These are phyloP conservation scores for Champsocephalus gunnari DNA, from an alignment of 2,797 vertebrate genomes.

Conservation along the genomic window DNA sequence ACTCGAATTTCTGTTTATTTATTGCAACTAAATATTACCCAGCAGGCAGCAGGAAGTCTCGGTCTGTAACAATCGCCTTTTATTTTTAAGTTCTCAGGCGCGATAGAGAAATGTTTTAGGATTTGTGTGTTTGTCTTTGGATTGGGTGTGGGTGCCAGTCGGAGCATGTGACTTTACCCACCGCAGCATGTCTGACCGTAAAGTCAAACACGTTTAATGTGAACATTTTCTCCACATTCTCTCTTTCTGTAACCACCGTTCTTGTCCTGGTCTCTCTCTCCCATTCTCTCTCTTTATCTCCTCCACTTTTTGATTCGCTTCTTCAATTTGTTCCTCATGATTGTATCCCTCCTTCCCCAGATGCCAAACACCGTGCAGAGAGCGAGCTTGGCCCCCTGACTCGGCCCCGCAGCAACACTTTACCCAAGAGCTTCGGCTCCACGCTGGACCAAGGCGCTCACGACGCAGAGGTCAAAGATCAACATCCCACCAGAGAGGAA, in stretches of 20 bases:
- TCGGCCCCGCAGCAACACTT: constrained; percentile 96
- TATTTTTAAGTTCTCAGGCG: neutral
- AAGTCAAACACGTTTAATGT: constrained; percentile 9
- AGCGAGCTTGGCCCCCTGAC: constrained; percentile 92
- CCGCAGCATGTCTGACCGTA: constrained; percentile 36
- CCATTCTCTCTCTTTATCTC: neutral
- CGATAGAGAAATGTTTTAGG: constrained; percentile 4
- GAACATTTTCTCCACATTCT: neutral
- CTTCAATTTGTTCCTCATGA: neutral
- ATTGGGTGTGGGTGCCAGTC: constrained; percentile 24
- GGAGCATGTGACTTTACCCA: constrained; percentile 22
- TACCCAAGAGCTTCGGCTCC: constrained; percentile 98
- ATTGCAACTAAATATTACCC: neutral
- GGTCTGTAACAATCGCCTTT: neutral
- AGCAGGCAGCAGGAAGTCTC: neutral
- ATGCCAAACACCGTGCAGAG: constrained; percentile 94
- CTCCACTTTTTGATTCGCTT: neutral
- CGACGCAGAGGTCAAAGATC: constrained; percentile 82
- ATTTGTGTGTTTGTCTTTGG: constrained; percentile 28
- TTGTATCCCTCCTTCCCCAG: constrained; percentile 68
- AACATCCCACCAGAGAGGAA: constrained; percentile 89
- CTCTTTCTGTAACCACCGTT: neutral
- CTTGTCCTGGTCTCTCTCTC: neutral
- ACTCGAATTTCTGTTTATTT: too few relatives aligned
- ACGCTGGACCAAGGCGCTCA: constrained; percentile 90